Evolutionary conservation across 2,113 vertebrate genomes (phyloP).

Genomic region (Crotalus horridus): DNA sequence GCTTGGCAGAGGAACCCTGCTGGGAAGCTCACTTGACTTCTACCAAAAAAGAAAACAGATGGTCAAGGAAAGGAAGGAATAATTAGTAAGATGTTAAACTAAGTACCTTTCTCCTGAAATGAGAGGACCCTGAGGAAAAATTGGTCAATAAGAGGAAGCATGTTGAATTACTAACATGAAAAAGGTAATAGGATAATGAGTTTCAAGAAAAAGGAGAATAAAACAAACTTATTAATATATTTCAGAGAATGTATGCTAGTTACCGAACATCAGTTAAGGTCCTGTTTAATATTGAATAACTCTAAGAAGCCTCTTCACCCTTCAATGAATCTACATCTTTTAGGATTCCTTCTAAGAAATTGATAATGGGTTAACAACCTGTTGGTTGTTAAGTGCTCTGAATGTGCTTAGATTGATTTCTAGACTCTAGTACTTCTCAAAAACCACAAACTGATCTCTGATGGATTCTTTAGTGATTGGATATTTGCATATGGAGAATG

Average conservation of each 20-base stretch:
- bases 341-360: background rate
- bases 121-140: background rate
- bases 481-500: background rate
- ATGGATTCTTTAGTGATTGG: background rate
- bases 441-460: background rate
- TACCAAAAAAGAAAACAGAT: background rate
- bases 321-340: background rate
- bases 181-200: background rate
- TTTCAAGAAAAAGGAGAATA: background rate
- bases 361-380: background rate
- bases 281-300: background rate
- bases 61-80: conserved; percentile 5
- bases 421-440: background rate
- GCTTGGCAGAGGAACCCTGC: background rate
- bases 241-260: background rate
- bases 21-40: background rate
- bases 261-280: background rate
- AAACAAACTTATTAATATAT: background rate
- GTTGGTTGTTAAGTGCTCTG: background rate
- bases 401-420: background rate
- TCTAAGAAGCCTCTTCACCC: background rate
- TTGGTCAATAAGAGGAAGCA: background rate
- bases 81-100: background rate
- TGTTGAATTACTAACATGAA: background rate
- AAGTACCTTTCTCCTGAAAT: background rate